These are phyloP conservation scores for Silurus asotus DNA, from an alignment of 2,113 vertebrate species.

Conservation along the genomic window DNA sequence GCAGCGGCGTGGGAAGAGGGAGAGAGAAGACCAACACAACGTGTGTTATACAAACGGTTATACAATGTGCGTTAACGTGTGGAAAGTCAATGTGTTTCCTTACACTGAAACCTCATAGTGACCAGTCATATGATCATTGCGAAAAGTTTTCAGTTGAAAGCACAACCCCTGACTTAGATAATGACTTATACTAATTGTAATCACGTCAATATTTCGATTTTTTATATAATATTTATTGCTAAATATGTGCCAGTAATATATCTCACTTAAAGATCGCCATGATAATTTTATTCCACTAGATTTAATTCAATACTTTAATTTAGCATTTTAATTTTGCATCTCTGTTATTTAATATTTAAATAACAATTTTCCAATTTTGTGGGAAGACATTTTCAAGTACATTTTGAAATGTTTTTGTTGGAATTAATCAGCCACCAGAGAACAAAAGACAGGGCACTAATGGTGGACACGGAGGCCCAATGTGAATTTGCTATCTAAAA, in stretches of 20 bases:
- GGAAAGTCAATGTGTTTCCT: constrained; percentile 52
- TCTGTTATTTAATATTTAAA: neutral
- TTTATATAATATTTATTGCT: neutral
- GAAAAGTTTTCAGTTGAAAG: neutral
- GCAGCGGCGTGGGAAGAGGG: constrained; percentile 24
- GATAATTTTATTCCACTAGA: neutral
- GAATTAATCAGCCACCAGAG: too few relatives aligned
- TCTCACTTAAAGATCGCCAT: too few relatives aligned
- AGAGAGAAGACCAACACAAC: constrained; percentile 50
- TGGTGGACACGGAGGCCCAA: too few relatives aligned
- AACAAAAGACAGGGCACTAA: too few relatives aligned
- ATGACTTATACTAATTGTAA: neutral
- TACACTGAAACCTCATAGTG: neutral
- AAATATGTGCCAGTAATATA: neutral
- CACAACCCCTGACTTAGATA: neutral
- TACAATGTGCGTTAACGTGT: constrained; percentile 53
- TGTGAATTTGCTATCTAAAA: too few relatives aligned
- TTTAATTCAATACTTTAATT: neutral
- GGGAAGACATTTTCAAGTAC: too few relatives aligned
- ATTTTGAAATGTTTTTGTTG: too few relatives aligned
- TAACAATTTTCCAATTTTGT: too few relatives aligned
- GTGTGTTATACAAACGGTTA: constrained; percentile 78
- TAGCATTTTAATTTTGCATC: neutral
- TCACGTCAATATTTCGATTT: neutral
- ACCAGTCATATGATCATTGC: constrained; percentile 3